Percentiles rank a stretch among this genome's conserved stretches.
These are phyloP conservation scores for Cacatua alba DNA, from an alignment of 2,113 vertebrate genomes.

Conservation along the genomic window DNA sequence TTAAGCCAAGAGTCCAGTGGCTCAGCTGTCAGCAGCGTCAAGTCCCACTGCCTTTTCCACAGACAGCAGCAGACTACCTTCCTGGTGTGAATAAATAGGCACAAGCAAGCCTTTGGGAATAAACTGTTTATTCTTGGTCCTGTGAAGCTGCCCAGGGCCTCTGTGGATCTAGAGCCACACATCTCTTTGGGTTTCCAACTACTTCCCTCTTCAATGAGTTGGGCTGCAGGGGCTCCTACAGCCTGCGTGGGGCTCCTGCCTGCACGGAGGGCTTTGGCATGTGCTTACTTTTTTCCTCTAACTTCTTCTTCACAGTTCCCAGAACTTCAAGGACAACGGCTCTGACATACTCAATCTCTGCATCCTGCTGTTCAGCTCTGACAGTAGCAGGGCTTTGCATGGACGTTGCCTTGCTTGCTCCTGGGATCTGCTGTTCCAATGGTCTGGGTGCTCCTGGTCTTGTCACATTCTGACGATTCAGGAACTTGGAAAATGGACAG, in stretches of 20 bases:
- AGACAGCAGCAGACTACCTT: neutral
- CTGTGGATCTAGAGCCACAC: neutral
- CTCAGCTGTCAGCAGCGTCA: neutral
- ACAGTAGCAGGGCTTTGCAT: neutral
- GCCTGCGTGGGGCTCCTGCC: neutral
- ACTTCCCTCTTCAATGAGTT: neutral
- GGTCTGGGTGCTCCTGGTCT: neutral
- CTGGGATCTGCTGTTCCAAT: neutral
- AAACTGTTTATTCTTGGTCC: neutral
- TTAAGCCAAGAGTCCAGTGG: neutral
- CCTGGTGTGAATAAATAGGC: neutral
- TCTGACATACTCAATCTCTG: neutral
- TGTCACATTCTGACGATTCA: neutral
- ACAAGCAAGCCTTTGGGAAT: neutral
- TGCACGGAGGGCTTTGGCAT: neutral
- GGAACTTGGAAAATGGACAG: neutral
- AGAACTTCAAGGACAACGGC: neutral
- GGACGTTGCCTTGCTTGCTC: neutral
- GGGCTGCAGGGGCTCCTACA: neutral
- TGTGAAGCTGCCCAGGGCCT: neutral
- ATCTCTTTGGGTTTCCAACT: neutral
- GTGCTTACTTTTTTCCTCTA: neutral
- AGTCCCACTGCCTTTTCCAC: neutral
- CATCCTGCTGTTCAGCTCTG: neutral
- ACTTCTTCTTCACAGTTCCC: neutral